Percentiles rank a stretch among this genome's conserved stretches.
These are phyloP conservation scores for Carassius gibelio DNA, from an alignment of 2,113 vertebrate species.

Conservation along the genomic window DNA sequence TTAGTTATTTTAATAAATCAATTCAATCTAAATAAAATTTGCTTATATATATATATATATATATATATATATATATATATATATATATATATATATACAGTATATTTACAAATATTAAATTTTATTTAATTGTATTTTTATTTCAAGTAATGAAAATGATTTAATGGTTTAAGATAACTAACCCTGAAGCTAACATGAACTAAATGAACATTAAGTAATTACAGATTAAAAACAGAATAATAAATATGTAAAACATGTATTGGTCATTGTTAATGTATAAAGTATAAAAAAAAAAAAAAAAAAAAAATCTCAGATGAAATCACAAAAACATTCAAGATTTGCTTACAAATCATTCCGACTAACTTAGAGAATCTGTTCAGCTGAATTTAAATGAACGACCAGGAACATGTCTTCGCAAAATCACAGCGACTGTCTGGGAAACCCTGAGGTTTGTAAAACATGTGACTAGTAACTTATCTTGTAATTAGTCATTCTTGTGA, in stretches of 20 bases:
- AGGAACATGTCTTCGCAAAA: too few relatives aligned
- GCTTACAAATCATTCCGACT: neutral
- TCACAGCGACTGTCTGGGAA: neutral
- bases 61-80: too few relatives aligned
- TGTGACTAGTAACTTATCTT: neutral
- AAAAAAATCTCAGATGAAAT: neutral
- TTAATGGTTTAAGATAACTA: neutral
- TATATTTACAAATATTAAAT: too few relatives aligned
- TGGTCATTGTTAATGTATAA: neutral
- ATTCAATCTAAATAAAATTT: neutral
- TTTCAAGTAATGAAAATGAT: neutral
- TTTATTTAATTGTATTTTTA: neutral
- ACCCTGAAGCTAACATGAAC: neutral
- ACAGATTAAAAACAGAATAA: too few relatives aligned
- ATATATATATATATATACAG: too few relatives aligned
- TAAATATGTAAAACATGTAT: too few relatives aligned
- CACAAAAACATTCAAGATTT: neutral
- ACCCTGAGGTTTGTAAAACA: neutral
- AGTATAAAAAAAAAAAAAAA: too few relatives aligned
- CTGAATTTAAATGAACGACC: neutral
- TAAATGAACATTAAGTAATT: neutral
- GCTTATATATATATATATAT: too few relatives aligned
- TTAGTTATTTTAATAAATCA: neutral
- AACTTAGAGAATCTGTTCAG: neutral
- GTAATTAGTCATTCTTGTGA: neutral